Conservation (phyloP, 1,140 invertebrate species). For the Drosophila lowei region DNA sequence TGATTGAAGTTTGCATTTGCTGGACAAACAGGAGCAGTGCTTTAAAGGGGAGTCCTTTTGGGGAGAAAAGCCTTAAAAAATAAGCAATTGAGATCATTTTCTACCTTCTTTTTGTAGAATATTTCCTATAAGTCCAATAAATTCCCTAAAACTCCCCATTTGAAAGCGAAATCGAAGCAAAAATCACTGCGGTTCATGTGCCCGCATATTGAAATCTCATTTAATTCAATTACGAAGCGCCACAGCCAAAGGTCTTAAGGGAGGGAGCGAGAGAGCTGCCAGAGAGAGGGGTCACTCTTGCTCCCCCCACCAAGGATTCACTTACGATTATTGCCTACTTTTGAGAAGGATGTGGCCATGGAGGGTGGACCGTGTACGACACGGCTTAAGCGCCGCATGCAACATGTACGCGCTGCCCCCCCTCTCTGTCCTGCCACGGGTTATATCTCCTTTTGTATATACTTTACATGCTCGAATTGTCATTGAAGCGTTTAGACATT, state of each 20-base stretch:
- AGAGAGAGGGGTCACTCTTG: conserved; percentile 12
- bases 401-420: conserved; percentile 55
- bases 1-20: conserved; percentile 77
- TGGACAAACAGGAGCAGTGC: conserved; percentile 11
- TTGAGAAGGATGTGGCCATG: conserved; percentile 26
- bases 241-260: conserved; percentile 46
- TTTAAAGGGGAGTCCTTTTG: too few relatives aligned
- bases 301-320: conserved; percentile 49
- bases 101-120: too few relatives aligned
- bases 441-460: conserved; percentile 1
- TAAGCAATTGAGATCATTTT: too few relatives aligned
- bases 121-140: too few relatives aligned
- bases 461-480: conserved; percentile 80
- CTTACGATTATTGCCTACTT: conserved; percentile 80
- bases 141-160: too few relatives aligned
- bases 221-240: conserved; percentile 77
- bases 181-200: conserved; percentile 29
- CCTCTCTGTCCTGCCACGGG: background rate
- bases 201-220: conserved; percentile 75
- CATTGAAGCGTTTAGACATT: conserved; percentile 81
- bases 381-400: conserved; percentile 75
- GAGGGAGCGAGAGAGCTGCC: background rate
- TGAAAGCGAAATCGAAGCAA: conserved; percentile 1
- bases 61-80: too few relatives aligned
- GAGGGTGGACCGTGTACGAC: conserved; percentile 58